These are phyloP conservation scores for Agelaius phoeniceus DNA, from an alignment of 2,113 vertebrate species.

Conservation along the genomic window DNA sequence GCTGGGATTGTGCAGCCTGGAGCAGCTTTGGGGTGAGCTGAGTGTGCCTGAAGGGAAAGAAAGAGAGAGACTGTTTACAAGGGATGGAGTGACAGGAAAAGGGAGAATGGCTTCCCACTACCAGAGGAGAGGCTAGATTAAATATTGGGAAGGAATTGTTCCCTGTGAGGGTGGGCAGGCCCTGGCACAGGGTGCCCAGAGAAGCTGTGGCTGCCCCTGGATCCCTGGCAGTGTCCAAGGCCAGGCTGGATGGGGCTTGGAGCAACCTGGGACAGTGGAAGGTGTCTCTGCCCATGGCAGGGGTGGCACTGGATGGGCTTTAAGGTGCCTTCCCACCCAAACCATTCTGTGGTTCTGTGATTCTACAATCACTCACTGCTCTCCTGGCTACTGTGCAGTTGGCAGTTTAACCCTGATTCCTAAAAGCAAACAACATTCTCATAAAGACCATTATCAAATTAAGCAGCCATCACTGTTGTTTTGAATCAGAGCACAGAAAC, in stretches of 20 bases:
- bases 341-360: accelerated
- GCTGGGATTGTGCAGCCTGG: not conserved
- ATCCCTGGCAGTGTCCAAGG: not conserved
- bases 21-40: not conserved
- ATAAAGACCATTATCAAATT: not conserved
- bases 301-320: accelerated
- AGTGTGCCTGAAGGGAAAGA: not conserved
- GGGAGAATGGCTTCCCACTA: not conserved
- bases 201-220: not conserved
- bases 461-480: not conserved
- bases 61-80: not conserved
- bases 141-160: not conserved
- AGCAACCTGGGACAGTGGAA: accelerated
- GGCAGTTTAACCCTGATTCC: not conserved
- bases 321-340: not conserved
- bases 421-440: not conserved
- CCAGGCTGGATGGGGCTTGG: accelerated
- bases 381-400: not conserved
- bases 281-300: not conserved
- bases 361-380: accelerated
- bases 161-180: accelerated
- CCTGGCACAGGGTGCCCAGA: not conserved
- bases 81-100: not conserved
- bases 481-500: not conserved
- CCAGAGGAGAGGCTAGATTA: not conserved